These are phyloP conservation scores for Eupithecia abbreviata DNA, from an alignment of 2,888 invertebrate genomes.

Conservation along the genomic window DNA sequence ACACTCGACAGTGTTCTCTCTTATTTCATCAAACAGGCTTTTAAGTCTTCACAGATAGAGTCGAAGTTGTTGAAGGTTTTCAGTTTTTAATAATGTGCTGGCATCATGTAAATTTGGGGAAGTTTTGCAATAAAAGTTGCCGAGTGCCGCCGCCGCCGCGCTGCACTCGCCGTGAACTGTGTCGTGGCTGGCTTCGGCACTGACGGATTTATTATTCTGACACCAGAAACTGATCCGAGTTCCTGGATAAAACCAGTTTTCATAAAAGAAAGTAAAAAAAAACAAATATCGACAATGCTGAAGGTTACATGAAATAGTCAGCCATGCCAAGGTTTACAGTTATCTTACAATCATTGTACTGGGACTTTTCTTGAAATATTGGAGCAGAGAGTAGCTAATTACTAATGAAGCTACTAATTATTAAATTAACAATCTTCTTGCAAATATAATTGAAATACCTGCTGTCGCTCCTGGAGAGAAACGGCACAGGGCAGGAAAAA, in stretches of 20 bases:
- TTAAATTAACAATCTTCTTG: too few relatives aligned
- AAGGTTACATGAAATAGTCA: not conserved
- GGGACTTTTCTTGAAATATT: too few relatives aligned
- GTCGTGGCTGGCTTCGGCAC: not conserved
- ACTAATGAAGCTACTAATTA: too few relatives aligned
- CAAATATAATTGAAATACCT: too few relatives aligned
- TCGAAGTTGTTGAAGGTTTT: conserved; percentile 49
- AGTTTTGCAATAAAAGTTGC: conserved; percentile 82
- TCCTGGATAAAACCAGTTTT: not conserved
- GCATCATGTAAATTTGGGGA: conserved; percentile 76
- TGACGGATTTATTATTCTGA: conserved; percentile 33
- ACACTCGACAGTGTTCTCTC: conserved; percentile 49
- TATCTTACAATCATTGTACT: too few relatives aligned
- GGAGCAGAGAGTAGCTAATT: too few relatives aligned
- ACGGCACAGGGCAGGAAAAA: too few relatives aligned
- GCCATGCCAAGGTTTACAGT: not conserved
- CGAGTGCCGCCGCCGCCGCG: conserved; percentile 51
- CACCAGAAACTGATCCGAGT: not conserved
- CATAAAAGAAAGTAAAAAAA: too few relatives aligned
- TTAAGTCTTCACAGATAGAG: conserved; percentile 44
- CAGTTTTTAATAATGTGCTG: conserved; percentile 78
- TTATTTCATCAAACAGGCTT: conserved; percentile 42
- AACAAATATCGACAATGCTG: not conserved
- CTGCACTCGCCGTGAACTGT: not conserved
- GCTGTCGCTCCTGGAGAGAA: too few relatives aligned